Base-by-base conservation (phyloP, 2,888 invertebrate species). In the Balanococcus diminutus region DNA sequence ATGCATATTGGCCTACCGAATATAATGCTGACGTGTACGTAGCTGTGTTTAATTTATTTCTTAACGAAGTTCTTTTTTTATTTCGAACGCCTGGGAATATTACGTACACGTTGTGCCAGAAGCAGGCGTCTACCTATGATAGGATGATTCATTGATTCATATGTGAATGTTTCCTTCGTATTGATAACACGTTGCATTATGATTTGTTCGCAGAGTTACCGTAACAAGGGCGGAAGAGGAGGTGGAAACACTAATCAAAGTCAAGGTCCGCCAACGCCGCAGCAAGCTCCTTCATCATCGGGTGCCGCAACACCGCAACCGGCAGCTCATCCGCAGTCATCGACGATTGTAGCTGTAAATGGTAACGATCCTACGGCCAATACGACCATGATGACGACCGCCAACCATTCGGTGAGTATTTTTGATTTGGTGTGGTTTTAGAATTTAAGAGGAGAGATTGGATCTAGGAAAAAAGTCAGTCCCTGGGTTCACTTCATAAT, bases 311-410 rank as follows among this genome's bases (percentile, higher is more conserved):
- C 86, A 8, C 81, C 81, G 19, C 85, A 84, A 42, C 82, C 81
- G 14, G 61, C 79, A 56, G 56, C 87, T 22, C 79, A 79, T 81
- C 81, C 82, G 39, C 51, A 61, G 31, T 51, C 42, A 14, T 85
- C 85, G 25, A 31, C 42, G 32, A 79, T 81, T 72, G 36, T 84
- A 56, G 28, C 82, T 72, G 82, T 87, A 81, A 84, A 82, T 85
- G 82, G 82, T 82, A 82, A 75, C 75, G 86, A 82, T 36, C 75
- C 87, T 32, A 51, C 82, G 79, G 82, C 86, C 81, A 75, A 61
- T 84, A 39, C 84, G 32, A 72, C 56, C 22, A 86, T 86, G 86
- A 86, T 86, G 86, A 82, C 86, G 16, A 86, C 86, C 19, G 42
- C 82, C 28, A 82, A 86, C 39, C 81, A 81, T 82, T 81, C 86